These are phyloP conservation scores for Diachasma alloeum DNA, from an alignment of 1,140 invertebrate genomes.

Conservation along the genomic window DNA sequence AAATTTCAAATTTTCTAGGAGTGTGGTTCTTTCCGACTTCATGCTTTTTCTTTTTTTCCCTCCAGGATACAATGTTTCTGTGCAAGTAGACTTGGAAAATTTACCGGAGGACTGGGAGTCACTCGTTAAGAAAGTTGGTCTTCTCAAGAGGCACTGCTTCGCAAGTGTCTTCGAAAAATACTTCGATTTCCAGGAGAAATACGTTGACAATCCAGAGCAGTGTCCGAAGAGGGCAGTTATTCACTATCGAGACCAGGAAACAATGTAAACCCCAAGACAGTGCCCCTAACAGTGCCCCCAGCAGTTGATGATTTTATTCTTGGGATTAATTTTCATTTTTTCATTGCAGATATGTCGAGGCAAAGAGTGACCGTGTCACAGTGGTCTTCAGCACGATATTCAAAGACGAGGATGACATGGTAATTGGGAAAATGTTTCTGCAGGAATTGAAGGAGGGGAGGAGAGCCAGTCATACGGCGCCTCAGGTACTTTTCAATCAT, in stretches of 20 bases:
- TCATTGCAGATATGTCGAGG: slow-evolving; percentile 83
- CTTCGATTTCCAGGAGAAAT: slow-evolving; percentile 93
- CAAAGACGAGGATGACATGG: slow-evolving; percentile 97
- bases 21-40: no score
- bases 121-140: slow-evolving; percentile 89
- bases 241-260: slow-evolving; percentile 98
- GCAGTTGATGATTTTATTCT: no score
- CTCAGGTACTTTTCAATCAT: slow-evolving; percentile 92
- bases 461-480: slow-evolving; percentile 93
- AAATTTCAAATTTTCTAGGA: no score
- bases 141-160: slow-evolving; percentile 98
- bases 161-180: slow-evolving; percentile 99
- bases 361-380: slow-evolving; percentile 96
- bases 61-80: slow-evolving; percentile 92
- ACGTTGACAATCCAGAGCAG: neutral
- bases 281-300: no score
- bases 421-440: slow-evolving; percentile 99
- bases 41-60: slow-evolving; percentile 12
- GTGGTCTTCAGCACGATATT: slow-evolving; percentile 99
- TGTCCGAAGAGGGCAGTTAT: slow-evolving; percentile 93
- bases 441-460: slow-evolving; percentile 98
- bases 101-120: slow-evolving; percentile 90
- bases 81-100: slow-evolving; percentile 93
- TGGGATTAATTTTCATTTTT: no score
- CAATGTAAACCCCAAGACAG: slow-evolving; percentile 68